Conservation (phyloP, 2,797 vertebrate genomes). For the Telmatherina bonti region DNA sequence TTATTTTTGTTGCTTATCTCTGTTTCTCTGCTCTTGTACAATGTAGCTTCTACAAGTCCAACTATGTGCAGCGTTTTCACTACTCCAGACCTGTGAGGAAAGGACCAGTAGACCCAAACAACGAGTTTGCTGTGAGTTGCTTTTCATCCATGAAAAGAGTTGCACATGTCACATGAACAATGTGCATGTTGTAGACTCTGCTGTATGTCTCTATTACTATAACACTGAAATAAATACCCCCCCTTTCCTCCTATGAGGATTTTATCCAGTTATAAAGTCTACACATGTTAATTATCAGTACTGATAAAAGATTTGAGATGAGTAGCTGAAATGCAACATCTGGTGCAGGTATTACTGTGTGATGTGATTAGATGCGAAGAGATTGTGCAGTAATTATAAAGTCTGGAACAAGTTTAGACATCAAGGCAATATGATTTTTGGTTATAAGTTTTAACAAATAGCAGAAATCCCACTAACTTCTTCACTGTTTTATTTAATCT, state of each 20-base stretch:
- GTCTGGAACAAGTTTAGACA: neutral
- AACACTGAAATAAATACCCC: conserved; percentile 10
- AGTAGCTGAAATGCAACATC: conserved; percentile 13
- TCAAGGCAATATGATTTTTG: neutral
- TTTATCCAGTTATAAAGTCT: neutral
- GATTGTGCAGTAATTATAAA: conserved; percentile 6
- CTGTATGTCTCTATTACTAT: conserved; percentile 7
- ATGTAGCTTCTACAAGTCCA: conserved; percentile 97
- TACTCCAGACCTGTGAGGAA: conserved; percentile 95
- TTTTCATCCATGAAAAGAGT: conserved; percentile 24
- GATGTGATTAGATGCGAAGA: conserved; percentile 18
- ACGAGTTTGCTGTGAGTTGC: conserved; percentile 95
- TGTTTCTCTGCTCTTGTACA: neutral
- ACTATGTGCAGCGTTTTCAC: conserved; percentile 95
- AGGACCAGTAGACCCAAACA: conserved; percentile 93
- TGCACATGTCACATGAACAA: conserved; percentile 2
- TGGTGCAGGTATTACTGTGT: conserved; percentile 15
- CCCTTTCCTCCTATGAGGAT: conserved; percentile 6
- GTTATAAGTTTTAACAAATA: conserved; percentile 10
- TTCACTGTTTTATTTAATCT: neutral
- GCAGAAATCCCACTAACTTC: conserved; percentile 4
- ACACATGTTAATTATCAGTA: neutral
- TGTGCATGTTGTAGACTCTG: conserved; percentile 10
- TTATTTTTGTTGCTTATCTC: neutral
- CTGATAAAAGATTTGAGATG: conserved; percentile 17